Conservation (phyloP, 2,113 vertebrate genomes). For the Nibea albiflora region DNA sequence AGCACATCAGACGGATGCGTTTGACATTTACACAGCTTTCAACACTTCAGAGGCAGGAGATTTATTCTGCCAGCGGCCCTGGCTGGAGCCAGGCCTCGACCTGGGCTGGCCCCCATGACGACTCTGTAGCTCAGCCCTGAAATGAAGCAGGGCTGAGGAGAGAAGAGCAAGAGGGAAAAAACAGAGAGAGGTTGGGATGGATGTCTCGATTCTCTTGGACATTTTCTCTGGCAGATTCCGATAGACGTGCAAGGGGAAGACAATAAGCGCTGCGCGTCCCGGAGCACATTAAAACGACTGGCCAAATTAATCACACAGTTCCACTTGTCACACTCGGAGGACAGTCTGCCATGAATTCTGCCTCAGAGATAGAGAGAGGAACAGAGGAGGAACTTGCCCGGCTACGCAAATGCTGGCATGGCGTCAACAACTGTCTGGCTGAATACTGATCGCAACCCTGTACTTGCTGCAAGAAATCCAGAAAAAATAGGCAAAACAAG, state of each 20-base stretch:
- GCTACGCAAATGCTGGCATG: conserved; percentile 67
- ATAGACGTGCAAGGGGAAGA: conserved; percentile 75
- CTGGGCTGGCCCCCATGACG: conserved; percentile 62
- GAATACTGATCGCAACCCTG: conserved; percentile 76
- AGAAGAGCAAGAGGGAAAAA: conserved; percentile 9
- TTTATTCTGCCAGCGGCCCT: conserved; percentile 74
- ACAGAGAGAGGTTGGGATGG: conserved; percentile 17
- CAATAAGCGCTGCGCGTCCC: conserved; percentile 78
- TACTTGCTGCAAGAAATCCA: conserved; percentile 51
- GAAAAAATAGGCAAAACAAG: conserved; percentile 51
- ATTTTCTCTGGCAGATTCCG: conserved; percentile 73
- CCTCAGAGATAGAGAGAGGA: conserved; percentile 68
- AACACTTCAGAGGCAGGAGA: conserved; percentile 76
- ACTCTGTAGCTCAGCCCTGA: conserved; percentile 72
- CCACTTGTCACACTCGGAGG: conserved; percentile 81
- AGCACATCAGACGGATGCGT: conserved; percentile 74
- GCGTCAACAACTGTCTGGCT: conserved; percentile 65
- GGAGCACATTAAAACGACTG: conserved; percentile 81
- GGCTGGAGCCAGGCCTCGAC: conserved; percentile 67
- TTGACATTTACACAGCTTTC: conserved; percentile 84
- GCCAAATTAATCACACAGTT: conserved; percentile 84
- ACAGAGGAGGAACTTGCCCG: conserved; percentile 62
- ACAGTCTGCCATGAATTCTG: conserved; percentile 76
- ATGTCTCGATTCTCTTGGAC: conserved; percentile 62
- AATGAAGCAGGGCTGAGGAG: conserved; percentile 49